Base-by-base conservation (phyloP, 1,140 invertebrate species). In the Microplitis mediator region DNA sequence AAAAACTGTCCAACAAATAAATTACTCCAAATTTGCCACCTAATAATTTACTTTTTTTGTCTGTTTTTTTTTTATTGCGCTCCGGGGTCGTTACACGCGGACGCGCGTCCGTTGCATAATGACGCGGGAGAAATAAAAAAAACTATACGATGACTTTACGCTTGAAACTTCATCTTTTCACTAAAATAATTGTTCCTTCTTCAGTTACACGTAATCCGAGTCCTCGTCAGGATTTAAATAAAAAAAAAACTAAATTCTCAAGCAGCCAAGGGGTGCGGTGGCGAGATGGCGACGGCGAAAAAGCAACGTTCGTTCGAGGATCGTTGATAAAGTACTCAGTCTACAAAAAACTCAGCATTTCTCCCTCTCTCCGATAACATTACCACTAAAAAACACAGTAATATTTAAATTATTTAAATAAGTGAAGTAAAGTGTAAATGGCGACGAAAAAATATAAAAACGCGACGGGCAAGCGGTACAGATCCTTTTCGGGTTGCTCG, bases 51-150 rank as follows among this genome's bases (percentile, higher is more conserved):
- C n/a, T 35, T 36, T 35, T 13, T 31, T 32, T 11, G 3, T 39
- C 13, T 45, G 11, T 45, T 35, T 14, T 36, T 23, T 35, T 35
- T 11, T 11, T 63, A 16, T n/a, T 5, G 13, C 35, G 50, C 9
- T 14, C 2, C 6, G 39, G 39, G 4, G 45, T 62, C 36, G 34
- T 62, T 23, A 65, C 62, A 64, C 69, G 51, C 61, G 51, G 69
- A 54, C 39, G 60, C 31, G 60, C 39, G 72, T 74, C 71, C 78
- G 74, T 81, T 82, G 80, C 80, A 82, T 82, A 82, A 82, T 82
- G 75, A 80, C 74, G 77, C 75, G 78, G 73, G 79, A 80, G 74
- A 75, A 54, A 54, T n/a, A 60, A 32, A 61, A 31, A 61, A 9
- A 45, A 45, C 39, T 6, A 4, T 39, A 39, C 36, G 36, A 9